phyloP scores from a whole-genome alignment of 2,888 invertebrate species.

The Brachyopa scutellaris region DNA sequence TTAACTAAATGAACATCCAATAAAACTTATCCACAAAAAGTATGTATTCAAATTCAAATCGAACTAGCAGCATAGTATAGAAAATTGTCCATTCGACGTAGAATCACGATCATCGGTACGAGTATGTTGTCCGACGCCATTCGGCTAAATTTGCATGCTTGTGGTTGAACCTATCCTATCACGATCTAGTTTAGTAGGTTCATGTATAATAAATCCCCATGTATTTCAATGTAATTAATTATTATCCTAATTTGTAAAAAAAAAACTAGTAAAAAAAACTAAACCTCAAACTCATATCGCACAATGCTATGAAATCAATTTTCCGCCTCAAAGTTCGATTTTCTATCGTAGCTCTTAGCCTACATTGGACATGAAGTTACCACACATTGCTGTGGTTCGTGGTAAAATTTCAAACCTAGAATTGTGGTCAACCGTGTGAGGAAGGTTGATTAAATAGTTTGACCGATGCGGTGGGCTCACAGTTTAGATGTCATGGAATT shows the following conservation, averaged over 20 bases:
- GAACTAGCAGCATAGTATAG: background rate
- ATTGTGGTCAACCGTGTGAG: conserved; percentile 34
- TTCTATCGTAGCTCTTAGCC: conserved; percentile 1
- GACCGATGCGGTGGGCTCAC: conserved; percentile 7
- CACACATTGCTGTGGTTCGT: background rate
- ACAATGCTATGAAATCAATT: conserved; percentile 48
- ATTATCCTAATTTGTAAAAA: conserved; percentile 31
- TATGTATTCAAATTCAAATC: background rate
- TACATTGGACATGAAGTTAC: conserved; percentile 17
- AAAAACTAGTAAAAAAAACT: conserved; percentile 1
- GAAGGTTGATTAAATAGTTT: conserved; percentile 40
- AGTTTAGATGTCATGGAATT: conserved; percentile 8
- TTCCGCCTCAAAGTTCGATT: conserved; percentile 54
- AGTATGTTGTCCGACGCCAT: background rate
- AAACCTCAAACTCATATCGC: conserved; percentile 11
- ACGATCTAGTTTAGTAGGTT: conserved; percentile 21
- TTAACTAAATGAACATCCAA: background rate
- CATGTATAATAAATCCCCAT: conserved; percentile 26
- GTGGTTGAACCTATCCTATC: conserved; percentile 5
- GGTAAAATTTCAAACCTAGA: conserved; percentile 24
- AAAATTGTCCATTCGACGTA: background rate
- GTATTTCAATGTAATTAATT: conserved; percentile 36
- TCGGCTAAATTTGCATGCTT: background rate
- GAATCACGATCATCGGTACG: conserved; percentile 14
- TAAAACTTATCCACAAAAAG: conserved; percentile 44